These are phyloP conservation scores for Gibbula magus DNA, from an alignment of 2,888 invertebrate genomes.

Conservation along the genomic window DNA sequence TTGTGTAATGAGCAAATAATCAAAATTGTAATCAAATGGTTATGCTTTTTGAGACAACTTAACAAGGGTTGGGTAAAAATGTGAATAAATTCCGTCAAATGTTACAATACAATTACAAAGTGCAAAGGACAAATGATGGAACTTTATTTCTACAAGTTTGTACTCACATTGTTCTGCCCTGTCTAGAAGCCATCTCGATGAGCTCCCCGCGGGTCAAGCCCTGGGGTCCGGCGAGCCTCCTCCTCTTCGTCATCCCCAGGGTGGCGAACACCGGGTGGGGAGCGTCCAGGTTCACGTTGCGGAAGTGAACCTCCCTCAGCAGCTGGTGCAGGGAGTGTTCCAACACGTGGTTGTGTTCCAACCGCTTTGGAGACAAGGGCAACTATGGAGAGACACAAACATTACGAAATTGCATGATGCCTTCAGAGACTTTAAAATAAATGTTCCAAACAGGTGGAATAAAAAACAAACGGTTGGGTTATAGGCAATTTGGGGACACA, in stretches of 20 bases:
- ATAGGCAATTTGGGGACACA: too few species aligned
- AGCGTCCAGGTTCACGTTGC: constrained; percentile 93
- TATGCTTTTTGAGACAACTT: too few species aligned
- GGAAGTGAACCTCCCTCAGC: constrained; percentile 91
- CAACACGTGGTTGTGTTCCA: constrained; percentile 95
- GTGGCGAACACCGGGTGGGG: constrained; percentile 96
- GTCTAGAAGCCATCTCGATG: constrained; percentile 89
- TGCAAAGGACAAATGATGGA: too few species aligned
- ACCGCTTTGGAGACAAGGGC: constrained; percentile 53
- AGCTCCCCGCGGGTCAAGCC: constrained; percentile 91
- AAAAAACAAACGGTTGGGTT: too few species aligned
- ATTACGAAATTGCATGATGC: too few species aligned
- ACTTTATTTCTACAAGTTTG: too few species aligned
- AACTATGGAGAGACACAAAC: constrained; percentile 25
- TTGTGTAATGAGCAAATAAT: background rate
- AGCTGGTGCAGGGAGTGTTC: constrained; percentile 97
- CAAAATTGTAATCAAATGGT: too few species aligned
- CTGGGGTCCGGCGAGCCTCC: constrained; percentile 92
- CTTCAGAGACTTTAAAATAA: too few species aligned
- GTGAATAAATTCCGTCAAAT: too few species aligned
- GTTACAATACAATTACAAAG: too few species aligned
- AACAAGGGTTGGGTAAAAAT: too few species aligned
- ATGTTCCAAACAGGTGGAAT: too few species aligned
- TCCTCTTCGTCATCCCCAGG: constrained; percentile 91
- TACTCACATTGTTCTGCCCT: constrained; percentile 30